Conservation (phyloP, 2,113 vertebrate species). For the Ptychochromis oligacanthus region DNA sequence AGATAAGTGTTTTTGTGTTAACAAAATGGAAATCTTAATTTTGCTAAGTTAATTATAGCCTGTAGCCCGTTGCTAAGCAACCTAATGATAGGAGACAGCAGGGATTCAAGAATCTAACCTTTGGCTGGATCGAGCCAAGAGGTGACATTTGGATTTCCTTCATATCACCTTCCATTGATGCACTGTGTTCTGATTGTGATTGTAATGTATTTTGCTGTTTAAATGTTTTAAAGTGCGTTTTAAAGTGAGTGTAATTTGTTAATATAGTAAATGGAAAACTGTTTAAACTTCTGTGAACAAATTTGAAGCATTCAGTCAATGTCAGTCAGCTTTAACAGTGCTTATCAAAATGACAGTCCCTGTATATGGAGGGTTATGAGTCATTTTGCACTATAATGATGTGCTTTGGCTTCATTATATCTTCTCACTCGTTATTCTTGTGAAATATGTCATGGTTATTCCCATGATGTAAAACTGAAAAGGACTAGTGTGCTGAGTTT, state of each 20-base stretch:
- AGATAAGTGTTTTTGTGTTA: slow-evolving; percentile 79
- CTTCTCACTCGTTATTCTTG: slow-evolving; percentile 6
- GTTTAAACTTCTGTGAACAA: slow-evolving; percentile 11
- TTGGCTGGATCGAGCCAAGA: slow-evolving; percentile 78
- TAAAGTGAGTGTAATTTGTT: slow-evolving; percentile 19
- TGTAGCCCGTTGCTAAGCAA: slow-evolving; percentile 78
- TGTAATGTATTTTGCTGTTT: slow-evolving; percentile 25
- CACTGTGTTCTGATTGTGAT: slow-evolving; percentile 17
- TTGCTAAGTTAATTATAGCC: slow-evolving; percentile 78
- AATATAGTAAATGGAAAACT: slow-evolving; percentile 9
- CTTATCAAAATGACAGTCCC: slow-evolving; percentile 35
- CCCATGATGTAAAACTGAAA: slow-evolving; percentile 6
- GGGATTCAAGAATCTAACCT: slow-evolving; percentile 82
- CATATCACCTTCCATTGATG: slow-evolving; percentile 67
- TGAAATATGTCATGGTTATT: slow-evolving; percentile 27
- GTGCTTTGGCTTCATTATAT: slow-evolving; percentile 26
- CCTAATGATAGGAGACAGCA: slow-evolving; percentile 79
- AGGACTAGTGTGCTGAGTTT: slow-evolving; percentile 3
- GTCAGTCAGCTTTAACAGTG: slow-evolving; percentile 17
- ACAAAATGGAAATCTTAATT: slow-evolving; percentile 80
- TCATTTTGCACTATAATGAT: slow-evolving; percentile 38
- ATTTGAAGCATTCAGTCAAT: slow-evolving; percentile 50
- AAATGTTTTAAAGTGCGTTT: slow-evolving; percentile 23
- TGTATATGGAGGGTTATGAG: slow-evolving; percentile 33
- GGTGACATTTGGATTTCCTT: slow-evolving; percentile 76